Base-by-base conservation (phyloP, 1,140 invertebrate species). In the Macrostomum lignano region DNA sequence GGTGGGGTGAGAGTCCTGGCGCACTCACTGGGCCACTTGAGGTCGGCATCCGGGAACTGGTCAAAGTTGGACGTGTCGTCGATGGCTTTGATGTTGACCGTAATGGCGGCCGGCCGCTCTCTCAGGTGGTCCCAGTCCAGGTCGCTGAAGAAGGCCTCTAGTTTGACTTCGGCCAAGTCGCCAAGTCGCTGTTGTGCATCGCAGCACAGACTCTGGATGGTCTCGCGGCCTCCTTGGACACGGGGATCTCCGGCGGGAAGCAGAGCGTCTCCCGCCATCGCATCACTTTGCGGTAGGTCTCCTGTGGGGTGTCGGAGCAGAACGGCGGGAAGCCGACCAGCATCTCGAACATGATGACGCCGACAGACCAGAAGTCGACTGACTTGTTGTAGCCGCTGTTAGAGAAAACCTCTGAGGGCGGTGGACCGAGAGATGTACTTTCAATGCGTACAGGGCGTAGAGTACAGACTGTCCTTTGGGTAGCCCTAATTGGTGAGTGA, bases 281-380 rank as follows among this genome's bases (percentile, higher is more conserved):
- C 77, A 96, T 93, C 29, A 98, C 84, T 66, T 98, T 98, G 32
- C 77, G 68, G 61, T 98, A 96, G n/a, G 88, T 96, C 61, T 96
- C 91, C 59, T 94, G 82, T 9, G 88, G 84, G 49, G 86, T 94
- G 59, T 96, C 88, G 21, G 82, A 91, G 56, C 88, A 96, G 58
- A 98, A 98, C 23, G 88, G 88, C 39, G 91, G 88, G 61, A 94
- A 96, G 25, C 72, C 86, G 61, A 98, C 96, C 34, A 98, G 65
- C 91, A 98, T 98, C 65, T 98, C 91, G 59, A 93, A 98, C 88
- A 98, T 96, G 42, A 96, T 96, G 28, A 98, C 88, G 25, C 91
- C 91, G 28, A 98, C 63, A 33, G 81, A 91, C 91, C 88, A 98
- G 76, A 84, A 98, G 61, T 98, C 91, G 49, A 86, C 94, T 31